Base-by-base conservation (phyloP, 2,797 vertebrate genomes). In the Lepidocolaptes lacrymiger region DNA sequence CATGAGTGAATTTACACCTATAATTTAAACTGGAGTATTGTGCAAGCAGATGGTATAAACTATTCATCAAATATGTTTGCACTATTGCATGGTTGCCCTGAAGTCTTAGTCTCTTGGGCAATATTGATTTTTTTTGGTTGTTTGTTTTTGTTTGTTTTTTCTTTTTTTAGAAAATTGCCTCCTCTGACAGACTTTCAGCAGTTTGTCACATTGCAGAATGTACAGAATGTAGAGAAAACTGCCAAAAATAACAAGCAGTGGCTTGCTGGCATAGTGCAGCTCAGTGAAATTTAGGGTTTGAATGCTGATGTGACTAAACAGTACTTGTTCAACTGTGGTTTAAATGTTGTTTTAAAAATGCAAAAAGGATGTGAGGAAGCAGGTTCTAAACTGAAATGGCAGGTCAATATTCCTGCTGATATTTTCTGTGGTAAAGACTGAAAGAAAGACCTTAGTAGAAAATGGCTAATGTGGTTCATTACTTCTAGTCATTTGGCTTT, bases 401-500 rank as follows among this genome's bases (percentile, higher is more conserved):
- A 93, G 76, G 58, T 81, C 81, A 88, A 0, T 87, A 72, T 76
- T 93, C 39, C 54, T 82, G 54, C 66, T 95, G 74, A 24, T 90
- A 66, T 62, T 95, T 95, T 90, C 56, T 91, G 37, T 41, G 26
- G 48, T 82, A 62, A 86, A 87, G 76, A 91, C 85, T 95, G 48
- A 97, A 86, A 85, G 52, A 85, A 82, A 92, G 56, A 63, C 58
- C 36, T 49, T 89, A 55, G 68, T 64, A 95, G 80, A 80, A 95
- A 96, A 94, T 82, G 44, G 49, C 39, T 95, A 95, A 64, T 1
- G 12, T 63, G 46, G 64, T 79, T 95, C 90, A 94, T 95, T 97
- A 95, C 68, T 93, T 95, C 55, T 72, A 81, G 85, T 92, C 55
- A 93, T 96, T 97, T 93, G 76, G 77, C 77, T 91, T 94, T 95